phyloP scores from a whole-genome alignment of 2,113 vertebrate species.

The Charina bottae region DNA sequence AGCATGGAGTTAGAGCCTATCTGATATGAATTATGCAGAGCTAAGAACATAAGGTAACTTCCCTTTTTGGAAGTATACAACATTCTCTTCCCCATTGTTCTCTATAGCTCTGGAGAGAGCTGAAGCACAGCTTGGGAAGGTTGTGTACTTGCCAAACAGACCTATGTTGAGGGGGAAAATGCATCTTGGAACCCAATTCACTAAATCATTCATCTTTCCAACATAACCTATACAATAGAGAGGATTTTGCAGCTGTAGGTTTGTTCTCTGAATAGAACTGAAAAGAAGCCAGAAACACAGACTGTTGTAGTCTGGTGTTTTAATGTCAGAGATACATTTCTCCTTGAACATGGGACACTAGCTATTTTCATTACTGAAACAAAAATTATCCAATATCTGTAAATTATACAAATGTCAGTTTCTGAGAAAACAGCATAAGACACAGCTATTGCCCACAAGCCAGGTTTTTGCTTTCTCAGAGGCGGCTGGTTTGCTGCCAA shows the following conservation, averaged over 20 bases:
- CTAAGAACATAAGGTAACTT: not conserved
- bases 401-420: not conserved
- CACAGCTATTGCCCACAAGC: not conserved
- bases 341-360: no score
- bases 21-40: not conserved
- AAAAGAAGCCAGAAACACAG: constrained; percentile 31
- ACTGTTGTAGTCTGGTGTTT: no score
- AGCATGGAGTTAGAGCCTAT: not conserved
- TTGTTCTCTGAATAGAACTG: constrained; percentile 26
- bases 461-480: not conserved
- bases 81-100: not conserved
- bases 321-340: no score
- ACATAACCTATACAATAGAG: constrained; percentile 35
- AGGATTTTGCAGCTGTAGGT: not conserved
- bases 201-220: constrained; percentile 33
- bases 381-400: no score
- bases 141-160: constrained; percentile 25
- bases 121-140: constrained; percentile 20
- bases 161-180: not conserved
- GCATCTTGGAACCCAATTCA: not conserved
- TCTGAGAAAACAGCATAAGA: not conserved
- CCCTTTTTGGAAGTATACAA: constrained; percentile 7
- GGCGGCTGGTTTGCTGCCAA: not conserved
- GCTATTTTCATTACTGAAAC: no score
- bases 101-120: not conserved